Conservation (phyloP, 1,140 invertebrate species). For the Brachionus plicatilis region DNA sequence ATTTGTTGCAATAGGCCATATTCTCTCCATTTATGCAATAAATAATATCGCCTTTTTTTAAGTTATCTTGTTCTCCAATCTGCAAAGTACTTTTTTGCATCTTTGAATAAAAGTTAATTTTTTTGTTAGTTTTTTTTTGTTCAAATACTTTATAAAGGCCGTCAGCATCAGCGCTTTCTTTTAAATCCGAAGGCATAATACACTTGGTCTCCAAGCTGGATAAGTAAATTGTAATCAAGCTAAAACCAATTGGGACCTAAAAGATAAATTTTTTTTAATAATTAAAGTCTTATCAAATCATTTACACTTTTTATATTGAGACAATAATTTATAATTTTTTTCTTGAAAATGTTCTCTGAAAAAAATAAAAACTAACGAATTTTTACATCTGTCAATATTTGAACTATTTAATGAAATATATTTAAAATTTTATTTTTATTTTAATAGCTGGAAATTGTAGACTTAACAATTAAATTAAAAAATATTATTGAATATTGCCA, state of each 20-base stretch:
- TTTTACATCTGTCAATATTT: too few relatives aligned
- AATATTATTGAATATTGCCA: too few relatives aligned
- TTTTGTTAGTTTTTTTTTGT: not conserved
- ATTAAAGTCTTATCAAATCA: not conserved
- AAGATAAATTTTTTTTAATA: not conserved
- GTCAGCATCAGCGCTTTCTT: not conserved
- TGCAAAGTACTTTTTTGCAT: slow-evolving; percentile 29
- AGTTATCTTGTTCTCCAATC: slow-evolving; percentile 18
- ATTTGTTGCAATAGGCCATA: not conserved
- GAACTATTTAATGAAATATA: too few relatives aligned
- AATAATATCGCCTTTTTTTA: slow-evolving; percentile 27
- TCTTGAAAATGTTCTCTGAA: too few relatives aligned
- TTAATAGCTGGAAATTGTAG: too few relatives aligned
- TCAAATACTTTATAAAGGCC: slow-evolving; percentile 11
- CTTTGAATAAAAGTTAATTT: not conserved
- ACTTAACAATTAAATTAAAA: too few relatives aligned
- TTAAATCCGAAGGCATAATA: slow-evolving; percentile 1
- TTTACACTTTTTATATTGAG: too few relatives aligned
- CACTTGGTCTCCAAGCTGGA: slow-evolving; percentile 11
- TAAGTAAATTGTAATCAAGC: not conserved
- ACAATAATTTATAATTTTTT: too few relatives aligned
- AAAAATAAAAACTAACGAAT: too few relatives aligned
- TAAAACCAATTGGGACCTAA: not conserved
- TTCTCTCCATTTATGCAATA: slow-evolving; percentile 14
- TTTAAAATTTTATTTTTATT: too few relatives aligned